Base-by-base conservation (phyloP, 2,113 vertebrate species). In the Butorides virescens region DNA sequence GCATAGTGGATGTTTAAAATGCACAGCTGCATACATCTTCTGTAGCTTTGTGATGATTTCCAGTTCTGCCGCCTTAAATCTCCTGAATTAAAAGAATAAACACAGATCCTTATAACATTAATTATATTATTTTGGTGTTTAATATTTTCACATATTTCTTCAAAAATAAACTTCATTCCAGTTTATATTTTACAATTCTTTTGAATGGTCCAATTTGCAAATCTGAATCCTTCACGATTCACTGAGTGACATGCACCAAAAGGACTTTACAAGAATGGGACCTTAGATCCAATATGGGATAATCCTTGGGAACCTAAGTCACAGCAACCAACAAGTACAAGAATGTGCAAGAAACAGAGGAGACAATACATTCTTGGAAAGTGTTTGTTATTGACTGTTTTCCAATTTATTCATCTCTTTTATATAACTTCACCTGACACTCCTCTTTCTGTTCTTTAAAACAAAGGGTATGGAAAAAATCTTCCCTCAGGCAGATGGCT, bases 41-140 rank as follows among this genome's bases (percentile, higher is more conserved):
- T 46, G 44, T 44, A 56, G 50, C 52, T 56, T 80, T 92, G 34
- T 42, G 34, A 81, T 17, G 4, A 89, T 27, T 88, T 73, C 62
- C 58, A 59, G 37, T 75, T 87, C 86, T 61, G 22, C 19, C 86
- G 66, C 10, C 16, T 78, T 59, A 32, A 19, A 67, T 58, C 12
- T 95, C 91, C 97, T 98, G 88, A 56, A 94, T 93, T 75, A 84
- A 96, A 26, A n/a, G 39, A 96, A 75, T 7, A 96, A 62, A 93
- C 27, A 66, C 34, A 66, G 63, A 52, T 70, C 15, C 27, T 47
- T 79, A 12, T 11, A 63, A 61, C 3, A 75, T 4, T 1, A 67
- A 53, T 25, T 36, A 4, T 61, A 23, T 36, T 67, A 34, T 44
- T 78, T 66, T 76, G 10, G 11, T 58, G 15, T 27, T 67, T n/a